These are phyloP conservation scores for Drosophila nasuta DNA, from an alignment of 1,140 invertebrate species.

Conservation along the genomic window DNA sequence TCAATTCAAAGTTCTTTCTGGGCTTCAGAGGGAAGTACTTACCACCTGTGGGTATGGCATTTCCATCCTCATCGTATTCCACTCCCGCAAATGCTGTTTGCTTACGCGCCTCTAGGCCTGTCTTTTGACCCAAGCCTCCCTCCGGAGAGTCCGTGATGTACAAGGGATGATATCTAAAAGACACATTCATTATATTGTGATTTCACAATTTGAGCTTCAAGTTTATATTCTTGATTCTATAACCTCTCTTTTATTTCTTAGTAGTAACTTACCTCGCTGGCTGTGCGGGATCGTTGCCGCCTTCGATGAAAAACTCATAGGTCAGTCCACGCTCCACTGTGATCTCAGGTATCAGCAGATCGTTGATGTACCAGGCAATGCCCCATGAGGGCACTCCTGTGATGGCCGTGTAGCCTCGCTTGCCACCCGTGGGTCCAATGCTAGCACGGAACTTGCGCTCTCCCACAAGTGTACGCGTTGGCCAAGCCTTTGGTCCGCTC, in stretches of 20 bases:
- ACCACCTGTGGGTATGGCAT: slow-evolving; percentile 92
- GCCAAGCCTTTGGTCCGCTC: slow-evolving; percentile 88
- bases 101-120: slow-evolving; percentile 88
- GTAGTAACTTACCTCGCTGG: slow-evolving; percentile 86
- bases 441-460: slow-evolving; percentile 89
- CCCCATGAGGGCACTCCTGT: slow-evolving; percentile 94
- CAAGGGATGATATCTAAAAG: slow-evolving; percentile 93
- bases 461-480: slow-evolving; percentile 85
- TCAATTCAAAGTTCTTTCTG: too few species aligned
- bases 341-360: slow-evolving; percentile 94
- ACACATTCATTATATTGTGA: background rate
- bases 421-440: slow-evolving; percentile 94
- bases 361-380: slow-evolving; percentile 97
- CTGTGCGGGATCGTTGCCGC: slow-evolving; percentile 89
- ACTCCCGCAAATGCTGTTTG: slow-evolving; percentile 93
- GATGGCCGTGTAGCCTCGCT: slow-evolving; percentile 91
- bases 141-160: slow-evolving; percentile 95
- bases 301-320: slow-evolving; percentile 94
- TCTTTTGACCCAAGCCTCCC: slow-evolving; percentile 93
- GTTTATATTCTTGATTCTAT: too few species aligned
- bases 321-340: slow-evolving; percentile 95
- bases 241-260: too few species aligned
- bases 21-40: slow-evolving; percentile 17
- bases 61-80: slow-evolving; percentile 89
- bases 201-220: too few species aligned